A percentile compares a stretch with the other conserved stretches of the same genome.
Evolutionary conservation across 2,113 vertebrate species (phyloP).

Genomic region (Nothobranchius furzeri): DNA sequence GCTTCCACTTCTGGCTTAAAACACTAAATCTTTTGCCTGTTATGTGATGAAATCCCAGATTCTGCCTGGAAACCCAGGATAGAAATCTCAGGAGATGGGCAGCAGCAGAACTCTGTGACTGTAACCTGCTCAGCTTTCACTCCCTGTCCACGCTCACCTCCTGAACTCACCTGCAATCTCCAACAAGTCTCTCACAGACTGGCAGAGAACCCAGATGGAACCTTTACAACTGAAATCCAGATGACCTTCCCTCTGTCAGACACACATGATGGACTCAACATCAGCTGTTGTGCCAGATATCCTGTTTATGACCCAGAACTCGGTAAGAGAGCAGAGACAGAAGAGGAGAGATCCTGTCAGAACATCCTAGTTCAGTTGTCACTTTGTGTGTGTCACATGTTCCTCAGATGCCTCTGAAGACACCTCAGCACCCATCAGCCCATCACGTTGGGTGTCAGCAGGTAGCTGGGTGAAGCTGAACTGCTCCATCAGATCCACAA

Average conservation of each 20-base stretch:
- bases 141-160: slow-evolving; percentile 22
- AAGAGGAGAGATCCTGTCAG: background rate
- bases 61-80: slow-evolving; percentile 13
- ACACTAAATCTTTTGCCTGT: background rate
- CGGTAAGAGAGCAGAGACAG: background rate
- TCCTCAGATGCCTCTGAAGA: background rate
- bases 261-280: slow-evolving; percentile 11
- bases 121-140: slow-evolving; percentile 24
- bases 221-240: slow-evolving; percentile 21
- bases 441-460: slow-evolving; percentile 9
- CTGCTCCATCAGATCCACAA: slow-evolving; percentile 32
- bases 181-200: slow-evolving; percentile 10
- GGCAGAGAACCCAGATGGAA: slow-evolving; percentile 12
- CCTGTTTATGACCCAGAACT: background rate
- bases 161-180: slow-evolving; percentile 14
- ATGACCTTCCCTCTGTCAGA: slow-evolving; percentile 19
- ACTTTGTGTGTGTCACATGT: background rate
- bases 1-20: background rate
- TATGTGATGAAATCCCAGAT: background rate
- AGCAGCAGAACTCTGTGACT: slow-evolving; percentile 5
- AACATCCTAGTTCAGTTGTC: slow-evolving; percentile 1
- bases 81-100: slow-evolving; percentile 4
- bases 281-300: slow-evolving; percentile 12
- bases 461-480: slow-evolving; percentile 21
- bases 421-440: no score